A percentile compares a stretch with the other conserved stretches of the same genome.
These are phyloP conservation scores for Silurus lanzhouensis DNA, from an alignment of 2,797 vertebrate species.

Conservation along the genomic window DNA sequence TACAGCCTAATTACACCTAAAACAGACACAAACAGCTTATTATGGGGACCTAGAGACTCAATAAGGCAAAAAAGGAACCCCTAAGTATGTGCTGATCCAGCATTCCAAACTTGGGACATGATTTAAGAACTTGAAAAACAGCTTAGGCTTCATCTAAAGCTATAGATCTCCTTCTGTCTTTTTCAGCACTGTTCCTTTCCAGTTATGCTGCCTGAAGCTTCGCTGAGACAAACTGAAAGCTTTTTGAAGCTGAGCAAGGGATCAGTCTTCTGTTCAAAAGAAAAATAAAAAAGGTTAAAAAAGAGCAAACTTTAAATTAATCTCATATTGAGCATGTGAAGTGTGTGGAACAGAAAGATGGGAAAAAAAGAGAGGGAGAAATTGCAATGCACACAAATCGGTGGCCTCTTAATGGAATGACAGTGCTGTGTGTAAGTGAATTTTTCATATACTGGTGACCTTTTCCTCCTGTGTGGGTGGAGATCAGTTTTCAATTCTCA, in stretches of 20 bases:
- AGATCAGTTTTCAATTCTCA: conserved; percentile 34
- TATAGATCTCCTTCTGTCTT: conserved; percentile 21
- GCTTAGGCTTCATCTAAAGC: conserved; percentile 35
- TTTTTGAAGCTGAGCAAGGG: conserved; percentile 41
- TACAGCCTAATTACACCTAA: background rate
- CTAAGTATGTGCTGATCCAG: conserved; percentile 48
- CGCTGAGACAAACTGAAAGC: conserved; percentile 34
- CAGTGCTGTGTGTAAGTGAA: conserved; percentile 49
- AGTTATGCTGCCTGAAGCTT: conserved; percentile 28
- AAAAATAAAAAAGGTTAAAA: conserved; percentile 45
- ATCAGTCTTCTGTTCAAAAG: conserved; percentile 48
- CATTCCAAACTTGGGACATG: conserved; percentile 45
- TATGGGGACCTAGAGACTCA: conserved; percentile 28
- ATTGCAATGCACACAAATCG: conserved; percentile 50
- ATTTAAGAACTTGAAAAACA: conserved; percentile 43
- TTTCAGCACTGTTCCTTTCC: background rate
- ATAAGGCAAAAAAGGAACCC: conserved; percentile 37
- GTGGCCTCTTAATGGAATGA: conserved; percentile 50
- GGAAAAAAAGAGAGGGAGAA: conserved; percentile 40
- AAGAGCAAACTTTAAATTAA: conserved; percentile 52
- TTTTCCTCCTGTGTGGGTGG: conserved; percentile 39
- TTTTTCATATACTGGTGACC: conserved; percentile 55
- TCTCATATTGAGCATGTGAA: conserved; percentile 59
- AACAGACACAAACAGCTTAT: background rate
- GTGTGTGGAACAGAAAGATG: conserved; percentile 53